Percentiles rank a stretch among this genome's conserved stretches.
These are phyloP conservation scores for Urechis unicinctus DNA, from an alignment of 2,888 invertebrate genomes.

Conservation along the genomic window DNA sequence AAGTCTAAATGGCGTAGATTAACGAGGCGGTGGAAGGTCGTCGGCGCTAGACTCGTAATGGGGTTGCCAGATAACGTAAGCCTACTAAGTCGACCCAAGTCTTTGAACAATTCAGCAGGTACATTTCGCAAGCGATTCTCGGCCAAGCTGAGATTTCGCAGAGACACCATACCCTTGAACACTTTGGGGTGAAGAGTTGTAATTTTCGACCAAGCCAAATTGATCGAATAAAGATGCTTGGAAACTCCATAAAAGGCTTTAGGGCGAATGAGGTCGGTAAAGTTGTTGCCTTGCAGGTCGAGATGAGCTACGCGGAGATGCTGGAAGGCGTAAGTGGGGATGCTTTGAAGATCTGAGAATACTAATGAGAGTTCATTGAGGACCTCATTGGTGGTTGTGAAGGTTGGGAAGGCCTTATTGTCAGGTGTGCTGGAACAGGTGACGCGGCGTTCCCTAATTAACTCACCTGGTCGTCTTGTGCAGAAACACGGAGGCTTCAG, in stretches of 20 bases:
- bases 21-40: slow-evolving; percentile 18
- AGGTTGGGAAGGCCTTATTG: slow-evolving; percentile 1
- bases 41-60: slow-evolving; percentile 10
- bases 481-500: slow-evolving; percentile 5
- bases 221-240: slow-evolving; percentile 12
- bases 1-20: slow-evolving; percentile 17
- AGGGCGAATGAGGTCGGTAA: slow-evolving; percentile 8
- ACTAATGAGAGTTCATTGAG: neutral
- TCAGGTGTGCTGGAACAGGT: neutral
- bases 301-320: slow-evolving; percentile 11
- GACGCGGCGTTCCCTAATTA: neutral
- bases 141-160: slow-evolving; percentile 18
- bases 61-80: slow-evolving; percentile 21
- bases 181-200: slow-evolving; percentile 12
- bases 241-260: slow-evolving; percentile 13
- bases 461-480: neutral
- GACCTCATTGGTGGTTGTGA: slow-evolving; percentile 1
- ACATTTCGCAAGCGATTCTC: slow-evolving; percentile 16
- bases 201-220: slow-evolving; percentile 22
- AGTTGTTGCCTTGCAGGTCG: slow-evolving; percentile 21
- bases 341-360: neutral
- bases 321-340: slow-evolving; percentile 3
- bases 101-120: slow-evolving; percentile 13
- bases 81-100: slow-evolving; percentile 13
- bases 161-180: slow-evolving; percentile 15